Percentiles rank a stretch among this genome's conserved stretches.
Evolutionary conservation across 2,797 vertebrate genomes (phyloP).

Genomic region (Myiotriccus ornatus): DNA sequence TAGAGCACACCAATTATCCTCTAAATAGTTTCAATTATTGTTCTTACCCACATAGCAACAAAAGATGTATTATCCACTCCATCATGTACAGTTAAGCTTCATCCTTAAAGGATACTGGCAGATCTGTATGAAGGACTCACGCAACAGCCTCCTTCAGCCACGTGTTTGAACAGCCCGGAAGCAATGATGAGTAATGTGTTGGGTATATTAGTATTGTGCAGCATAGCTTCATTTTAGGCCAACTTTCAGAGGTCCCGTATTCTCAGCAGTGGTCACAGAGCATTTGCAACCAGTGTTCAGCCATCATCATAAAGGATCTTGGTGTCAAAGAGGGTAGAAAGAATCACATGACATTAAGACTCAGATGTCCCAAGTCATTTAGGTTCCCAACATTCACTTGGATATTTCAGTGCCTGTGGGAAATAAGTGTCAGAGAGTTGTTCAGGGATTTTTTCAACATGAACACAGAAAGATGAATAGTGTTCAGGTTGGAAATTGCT

Average conservation of each 20-base stretch:
- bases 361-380: not conserved
- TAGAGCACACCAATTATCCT: conserved; percentile 47
- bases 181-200: not conserved
- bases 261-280: not conserved
- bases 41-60: conserved; percentile 54
- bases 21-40: conserved; percentile 38
- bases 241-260: not conserved
- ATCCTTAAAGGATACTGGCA: not conserved
- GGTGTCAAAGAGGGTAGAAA: not conserved
- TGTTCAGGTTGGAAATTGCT: not conserved
- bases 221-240: not conserved
- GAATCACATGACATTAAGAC: not conserved
- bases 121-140: not conserved
- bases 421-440: not conserved
- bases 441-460: not conserved
- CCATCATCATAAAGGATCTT: not conserved
- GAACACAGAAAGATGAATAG: not conserved
- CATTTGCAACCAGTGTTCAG: not conserved
- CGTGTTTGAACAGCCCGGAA: not conserved
- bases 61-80: conserved; percentile 50
- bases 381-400: not conserved
- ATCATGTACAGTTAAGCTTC: conserved; percentile 33
- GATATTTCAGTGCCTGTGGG: not conserved
- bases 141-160: not conserved
- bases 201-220: not conserved